These are phyloP conservation scores for Leptodactylus fallax DNA, from an alignment of 2,797 vertebrate genomes.

Conservation along the genomic window DNA sequence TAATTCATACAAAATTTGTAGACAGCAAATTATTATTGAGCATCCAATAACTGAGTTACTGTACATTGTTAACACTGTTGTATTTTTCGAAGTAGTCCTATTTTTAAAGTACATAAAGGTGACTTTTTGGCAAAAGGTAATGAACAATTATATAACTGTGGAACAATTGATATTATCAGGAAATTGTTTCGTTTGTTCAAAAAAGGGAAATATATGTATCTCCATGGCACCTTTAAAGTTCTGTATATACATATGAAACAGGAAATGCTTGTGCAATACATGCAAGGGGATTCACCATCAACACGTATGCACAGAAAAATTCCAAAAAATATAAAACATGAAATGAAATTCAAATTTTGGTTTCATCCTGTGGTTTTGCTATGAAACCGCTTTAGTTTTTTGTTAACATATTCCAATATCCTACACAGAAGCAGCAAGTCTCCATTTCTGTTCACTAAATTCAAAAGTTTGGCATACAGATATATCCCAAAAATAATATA, in stretches of 20 bases:
- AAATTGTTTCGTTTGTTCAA: slow-evolving; percentile 5
- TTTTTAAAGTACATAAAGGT: not conserved
- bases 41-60: no score
- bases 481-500: not conserved
- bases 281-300: not conserved
- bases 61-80: not conserved
- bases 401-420: not conserved
- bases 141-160: not conserved
- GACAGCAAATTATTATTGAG: no score
- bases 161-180: not conserved
- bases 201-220: slow-evolving; percentile 12
- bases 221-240: slow-evolving; percentile 29
- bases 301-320: not conserved
- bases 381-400: not conserved
- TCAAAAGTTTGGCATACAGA: not conserved
- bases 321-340: not conserved
- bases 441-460: not conserved
- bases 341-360: not conserved
- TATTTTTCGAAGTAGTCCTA: not conserved
- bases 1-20: no score
- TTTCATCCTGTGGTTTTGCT: not conserved
- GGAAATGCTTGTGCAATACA: slow-evolving; percentile 18
- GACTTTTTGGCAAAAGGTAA: not conserved
- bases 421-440: not conserved
- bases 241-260: slow-evolving; percentile 6